Evolutionary conservation across 1,140 invertebrate genomes (phyloP), one percentile per base, ranked within the genome.

Genomic region (Bicyclus anynana): DNA sequence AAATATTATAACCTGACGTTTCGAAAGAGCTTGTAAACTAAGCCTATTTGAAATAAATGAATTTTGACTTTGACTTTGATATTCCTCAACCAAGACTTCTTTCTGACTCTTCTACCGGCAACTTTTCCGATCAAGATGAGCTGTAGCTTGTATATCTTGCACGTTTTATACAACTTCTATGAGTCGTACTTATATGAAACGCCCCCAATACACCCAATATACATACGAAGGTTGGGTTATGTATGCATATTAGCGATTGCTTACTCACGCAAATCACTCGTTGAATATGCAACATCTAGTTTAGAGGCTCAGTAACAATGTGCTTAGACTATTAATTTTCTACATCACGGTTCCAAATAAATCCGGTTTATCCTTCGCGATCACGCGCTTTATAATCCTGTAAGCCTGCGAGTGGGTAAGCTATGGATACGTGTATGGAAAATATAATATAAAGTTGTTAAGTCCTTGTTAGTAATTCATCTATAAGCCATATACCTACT

Each of bases 271-370:
- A 60, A 60, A 60, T 60, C 58, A 54, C 58, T 44, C 58, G 58
- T 60, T 60, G 58, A 87, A 87, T 87, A 87, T 87, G 80, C 79
- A 87, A 82, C 72, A 71, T 67, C 81, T 87, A 80, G 81, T 87
- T 84, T 78, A 67, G 80, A 63, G 78, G 81, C 77, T 84, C 80
- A 76, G 73, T 77, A 77, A 84, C 80, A 75, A 83, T 72, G 71
- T 82, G 81, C 80, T 84, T 81, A 78, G 81, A 84, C 77, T 84
- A 81, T 81, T 84, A 87, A 84, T 79, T 80, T 84, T 69, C 73
- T 72, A 72, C 57, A 67, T 73, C 59, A 71, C 51, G 58, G 66
- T 65, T 74, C 66, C 61, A 67, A 70, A 74, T 70, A 72, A 77
- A 69, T 78, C 72, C 74, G 67, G 65, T 75, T 69, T 63, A 80